Evolutionary conservation across 2,797 vertebrate species (phyloP), one percentile per base, ranked within the genome.

Genomic region (Aulostomus chinensis): DNA sequence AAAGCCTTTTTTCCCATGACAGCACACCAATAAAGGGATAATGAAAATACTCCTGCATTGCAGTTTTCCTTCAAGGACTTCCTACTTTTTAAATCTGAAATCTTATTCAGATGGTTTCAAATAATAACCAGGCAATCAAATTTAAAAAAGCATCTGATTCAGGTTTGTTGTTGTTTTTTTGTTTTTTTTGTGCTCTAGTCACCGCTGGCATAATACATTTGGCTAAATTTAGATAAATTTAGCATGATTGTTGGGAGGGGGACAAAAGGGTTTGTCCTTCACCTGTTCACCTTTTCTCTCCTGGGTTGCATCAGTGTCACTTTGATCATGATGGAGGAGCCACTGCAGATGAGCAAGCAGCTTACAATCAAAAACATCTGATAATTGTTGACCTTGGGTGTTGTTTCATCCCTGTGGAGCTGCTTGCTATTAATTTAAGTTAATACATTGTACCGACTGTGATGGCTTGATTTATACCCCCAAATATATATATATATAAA

Each of bases 381-480:
- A 65, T 76, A 76, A 78, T 73, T 77, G 73, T 31, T 63, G 64
- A 74, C 67, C 69, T 79, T 78, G 68, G 62, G 50, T 71, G 73
- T 50, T 61, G 52, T 61, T 72, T 58, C 5, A 10, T 49, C 51
- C 50, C 24, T 36, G 24, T 2, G 7, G 29, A 7, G 50, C 36
- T 17, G 16, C 29, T 9, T 18, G 42, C 52, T 65, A 53, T 72
- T 54, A 51, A 66, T 77, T 67, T 59, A 59, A 73, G 74, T 62
- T 39, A 76, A 68, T n/a, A 12, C 36, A 26, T 37, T 38, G 31
- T 51, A 51, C 14, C 29, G 37, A 68, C 36, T 58, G 31, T 43
- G 25, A 76, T 63, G 30, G 10, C 38, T 36, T 15, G 52, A 55
- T 57, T 55, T 25, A 31, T 39, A n/a, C n/a, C n/a, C 20, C 7